Conservation (phyloP, 2,113 vertebrate species). For the Pionites leucogaster region DNA sequence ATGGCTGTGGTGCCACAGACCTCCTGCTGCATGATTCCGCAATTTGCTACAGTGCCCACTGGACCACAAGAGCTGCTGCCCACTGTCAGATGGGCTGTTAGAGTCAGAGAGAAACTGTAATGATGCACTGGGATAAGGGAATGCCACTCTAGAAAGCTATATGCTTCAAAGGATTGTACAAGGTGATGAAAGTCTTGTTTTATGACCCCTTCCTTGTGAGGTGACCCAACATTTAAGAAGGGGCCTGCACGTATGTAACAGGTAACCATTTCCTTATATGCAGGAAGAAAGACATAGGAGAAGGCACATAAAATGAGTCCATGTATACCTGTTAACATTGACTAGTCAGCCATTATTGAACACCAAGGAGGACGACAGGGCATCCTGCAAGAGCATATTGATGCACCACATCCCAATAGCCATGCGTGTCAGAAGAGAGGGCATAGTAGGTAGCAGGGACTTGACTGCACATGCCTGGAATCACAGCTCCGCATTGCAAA, state of each 20-base stretch:
- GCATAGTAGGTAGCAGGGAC: neutral
- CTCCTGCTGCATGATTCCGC: neutral
- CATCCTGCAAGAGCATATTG: neutral
- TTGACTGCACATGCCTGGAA: neutral
- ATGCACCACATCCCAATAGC: neutral
- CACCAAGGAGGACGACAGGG: fast-evolving
- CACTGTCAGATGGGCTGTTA: neutral
- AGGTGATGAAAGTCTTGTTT: neutral
- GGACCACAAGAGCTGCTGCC: neutral
- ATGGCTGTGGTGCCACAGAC: neutral
- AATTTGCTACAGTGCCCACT: neutral
- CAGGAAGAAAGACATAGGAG: neutral
- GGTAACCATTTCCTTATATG: fast-evolving
- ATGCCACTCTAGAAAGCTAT: neutral
- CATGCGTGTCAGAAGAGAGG: neutral
- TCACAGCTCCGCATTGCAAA: neutral
- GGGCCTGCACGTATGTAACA: neutral
- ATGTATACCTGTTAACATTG: neutral
- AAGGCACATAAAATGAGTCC: neutral
- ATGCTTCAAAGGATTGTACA: neutral
- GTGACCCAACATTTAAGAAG: neutral
- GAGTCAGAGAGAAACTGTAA: neutral
- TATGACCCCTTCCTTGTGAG: neutral
- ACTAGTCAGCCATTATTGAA: neutral
- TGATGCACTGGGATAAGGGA: neutral